These are phyloP conservation scores for Zaprionus kolodkinae DNA, from an alignment of 1,140 invertebrate species.

Conservation along the genomic window DNA sequence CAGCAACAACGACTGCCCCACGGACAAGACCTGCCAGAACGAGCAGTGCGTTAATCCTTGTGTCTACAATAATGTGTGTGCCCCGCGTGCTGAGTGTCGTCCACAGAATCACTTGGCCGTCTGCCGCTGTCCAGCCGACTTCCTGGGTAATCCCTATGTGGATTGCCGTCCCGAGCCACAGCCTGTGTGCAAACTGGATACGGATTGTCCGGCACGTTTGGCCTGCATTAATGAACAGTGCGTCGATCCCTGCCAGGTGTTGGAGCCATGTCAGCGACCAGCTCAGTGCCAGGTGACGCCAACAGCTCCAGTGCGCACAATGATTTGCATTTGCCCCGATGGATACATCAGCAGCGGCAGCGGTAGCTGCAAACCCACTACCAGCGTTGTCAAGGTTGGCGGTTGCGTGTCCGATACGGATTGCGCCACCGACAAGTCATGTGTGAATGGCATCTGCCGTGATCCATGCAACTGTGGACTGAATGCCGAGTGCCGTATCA, in stretches of 20 bases:
- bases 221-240: slow-evolving; percentile 94
- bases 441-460: slow-evolving; percentile 91
- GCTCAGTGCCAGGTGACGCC: slow-evolving; percentile 92
- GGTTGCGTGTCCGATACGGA: slow-evolving; percentile 91
- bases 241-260: slow-evolving; percentile 91
- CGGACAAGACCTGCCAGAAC: slow-evolving; percentile 91
- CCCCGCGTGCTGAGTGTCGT: slow-evolving; percentile 90
- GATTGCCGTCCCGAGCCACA: slow-evolving; percentile 89
- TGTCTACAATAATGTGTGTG: slow-evolving; percentile 89
- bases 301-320: slow-evolving; percentile 92
- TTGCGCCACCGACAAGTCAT: slow-evolving; percentile 90
- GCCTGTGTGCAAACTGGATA: slow-evolving; percentile 91
- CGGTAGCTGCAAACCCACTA: slow-evolving; percentile 90
- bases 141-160: slow-evolving; percentile 91
- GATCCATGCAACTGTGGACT: slow-evolving; percentile 92
- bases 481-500: slow-evolving; percentile 91
- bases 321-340: slow-evolving; percentile 94
- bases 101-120: slow-evolving; percentile 92
- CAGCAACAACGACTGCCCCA: slow-evolving; percentile 94
- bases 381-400: slow-evolving; percentile 87
- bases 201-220: slow-evolving; percentile 91
- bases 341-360: slow-evolving; percentile 94
- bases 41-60: slow-evolving; percentile 95
- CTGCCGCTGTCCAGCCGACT: slow-evolving; percentile 91
- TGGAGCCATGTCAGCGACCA: slow-evolving; percentile 92